A percentile compares a stretch with the other conserved stretches of the same genome.
Evolutionary conservation across 2,888 invertebrate species (phyloP).

Genomic region (Malthinus seriepunctatus): DNA sequence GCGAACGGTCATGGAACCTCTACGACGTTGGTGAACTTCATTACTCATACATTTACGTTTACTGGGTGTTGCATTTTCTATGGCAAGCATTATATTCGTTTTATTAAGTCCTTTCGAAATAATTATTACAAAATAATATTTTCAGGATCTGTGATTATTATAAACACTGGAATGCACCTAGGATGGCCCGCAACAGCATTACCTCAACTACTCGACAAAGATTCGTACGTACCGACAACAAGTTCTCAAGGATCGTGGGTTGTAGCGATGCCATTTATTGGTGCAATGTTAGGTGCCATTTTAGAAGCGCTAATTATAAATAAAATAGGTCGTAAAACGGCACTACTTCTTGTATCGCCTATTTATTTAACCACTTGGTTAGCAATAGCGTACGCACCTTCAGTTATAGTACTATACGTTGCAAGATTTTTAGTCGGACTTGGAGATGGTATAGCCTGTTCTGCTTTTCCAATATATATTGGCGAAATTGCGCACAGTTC

Average conservation of each 20-base stretch:
- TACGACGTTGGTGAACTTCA: too few relatives aligned
- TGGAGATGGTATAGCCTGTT: slow-evolving; percentile 55
- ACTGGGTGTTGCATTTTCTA: too few relatives aligned
- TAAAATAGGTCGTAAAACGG: slow-evolving; percentile 65
- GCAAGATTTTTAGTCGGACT: slow-evolving; percentile 63
- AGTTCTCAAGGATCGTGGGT: slow-evolving; percentile 63
- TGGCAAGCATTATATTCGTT: too few relatives aligned
- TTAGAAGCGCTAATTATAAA: slow-evolving; percentile 68
- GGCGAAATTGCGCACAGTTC: slow-evolving; percentile 63
- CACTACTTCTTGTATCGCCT: slow-evolving; percentile 63
- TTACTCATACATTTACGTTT: too few relatives aligned
- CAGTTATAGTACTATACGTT: slow-evolving; percentile 60
- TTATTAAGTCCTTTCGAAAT: too few relatives aligned
- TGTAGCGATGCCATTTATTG: slow-evolving; percentile 67
- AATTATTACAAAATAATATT: slow-evolving; percentile 9
- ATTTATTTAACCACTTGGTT: slow-evolving; percentile 68
- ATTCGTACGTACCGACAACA: slow-evolving; percentile 58
- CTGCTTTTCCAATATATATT: slow-evolving; percentile 61
- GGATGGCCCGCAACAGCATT: slow-evolving; percentile 67
- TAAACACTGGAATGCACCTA: slow-evolving; percentile 51
- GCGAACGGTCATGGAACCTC: too few relatives aligned
- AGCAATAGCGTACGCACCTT: slow-evolving; percentile 62
- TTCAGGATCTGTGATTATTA: slow-evolving; percentile 47
- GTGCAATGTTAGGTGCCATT: slow-evolving; percentile 65
- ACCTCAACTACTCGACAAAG: slow-evolving; percentile 55